phyloP scores from a whole-genome alignment of 2,113 vertebrate genomes.

The Heliornis fulica region DNA sequence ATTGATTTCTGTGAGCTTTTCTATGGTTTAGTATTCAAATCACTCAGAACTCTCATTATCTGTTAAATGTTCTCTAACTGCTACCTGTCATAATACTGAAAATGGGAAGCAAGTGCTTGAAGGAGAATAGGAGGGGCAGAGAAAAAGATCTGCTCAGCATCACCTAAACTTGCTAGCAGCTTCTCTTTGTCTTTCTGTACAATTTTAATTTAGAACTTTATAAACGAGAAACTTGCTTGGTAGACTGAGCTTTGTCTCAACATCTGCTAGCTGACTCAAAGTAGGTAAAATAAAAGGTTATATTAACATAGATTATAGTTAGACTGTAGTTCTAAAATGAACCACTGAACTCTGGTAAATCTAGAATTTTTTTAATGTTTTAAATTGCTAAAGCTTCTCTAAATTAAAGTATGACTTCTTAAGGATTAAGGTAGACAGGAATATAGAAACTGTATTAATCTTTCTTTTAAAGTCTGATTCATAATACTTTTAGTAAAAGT shows the following conservation, averaged over 20 bases:
- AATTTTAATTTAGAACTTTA: neutral
- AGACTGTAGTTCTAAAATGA: neutral
- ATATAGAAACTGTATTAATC: neutral
- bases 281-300: neutral
- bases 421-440: neutral
- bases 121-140: neutral
- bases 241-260: neutral
- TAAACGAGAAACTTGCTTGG: neutral
- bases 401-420: neutral
- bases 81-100: neutral
- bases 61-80: slow-evolving; percentile 8
- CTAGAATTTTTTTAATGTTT: neutral
- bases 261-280: neutral
- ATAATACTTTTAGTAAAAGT: neutral
- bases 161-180: neutral
- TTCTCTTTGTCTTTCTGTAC: neutral
- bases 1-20: neutral
- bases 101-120: neutral
- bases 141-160: neutral
- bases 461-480: neutral
- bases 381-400: neutral
- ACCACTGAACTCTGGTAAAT: neutral
- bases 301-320: neutral
- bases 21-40: neutral
- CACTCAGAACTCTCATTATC: slow-evolving; percentile 16